Base-by-base conservation (phyloP, 2,113 vertebrate species). In the Istiophorus platypterus region DNA sequence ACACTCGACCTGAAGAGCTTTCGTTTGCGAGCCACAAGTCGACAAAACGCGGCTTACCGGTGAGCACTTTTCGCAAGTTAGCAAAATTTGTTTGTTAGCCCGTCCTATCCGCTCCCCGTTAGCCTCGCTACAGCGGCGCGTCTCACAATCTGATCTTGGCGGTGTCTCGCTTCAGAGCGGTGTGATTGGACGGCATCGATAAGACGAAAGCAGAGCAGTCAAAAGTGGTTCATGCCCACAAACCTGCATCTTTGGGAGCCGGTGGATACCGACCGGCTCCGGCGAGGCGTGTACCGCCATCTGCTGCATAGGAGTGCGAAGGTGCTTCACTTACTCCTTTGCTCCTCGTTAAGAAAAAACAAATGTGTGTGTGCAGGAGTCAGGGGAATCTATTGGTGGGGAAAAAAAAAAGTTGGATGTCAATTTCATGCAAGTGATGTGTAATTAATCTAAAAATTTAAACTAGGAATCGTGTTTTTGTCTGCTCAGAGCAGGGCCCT, bases 71-170 rank as follows among this genome's bases (percentile, higher is more conserved):
- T 86, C 81, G 76, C 88, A 85, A 82, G 88, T 81, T 86, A 92
- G 90, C 88, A 62, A n/a, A n/a, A 29, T 10, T 5, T 20, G 73
- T 34, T 42, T 39, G 79, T 87, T 91, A 90, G 92, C 91, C 64
- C 77, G 65, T 74, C 75, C 72, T 68, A 12, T 65, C 17, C 69
- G 63, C 84, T 84, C 78, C 57, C 29, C 12, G 88, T 76, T 94
- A 94, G 90, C 91, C 45, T 37, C 20, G 87, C 87, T 91, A 80
- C 91, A 85, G 80, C 90, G 82, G 88, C 71, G 81, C 73, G 76
- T 86, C 91, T 91, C 85, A 81, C 92, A 94, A 95, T 95, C 94
- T 94, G 94, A 95, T 94, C 95, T 95, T 95, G 95, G 95, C 95
- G 95, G 95, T 94, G 95, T 92, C 93, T 92, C 83, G 67, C 68